A percentile compares a stretch with the other conserved stretches of the same genome.
Conservation (phyloP, 2,113 vertebrate genomes). For the Coryphaenoides rupestris region DNA sequence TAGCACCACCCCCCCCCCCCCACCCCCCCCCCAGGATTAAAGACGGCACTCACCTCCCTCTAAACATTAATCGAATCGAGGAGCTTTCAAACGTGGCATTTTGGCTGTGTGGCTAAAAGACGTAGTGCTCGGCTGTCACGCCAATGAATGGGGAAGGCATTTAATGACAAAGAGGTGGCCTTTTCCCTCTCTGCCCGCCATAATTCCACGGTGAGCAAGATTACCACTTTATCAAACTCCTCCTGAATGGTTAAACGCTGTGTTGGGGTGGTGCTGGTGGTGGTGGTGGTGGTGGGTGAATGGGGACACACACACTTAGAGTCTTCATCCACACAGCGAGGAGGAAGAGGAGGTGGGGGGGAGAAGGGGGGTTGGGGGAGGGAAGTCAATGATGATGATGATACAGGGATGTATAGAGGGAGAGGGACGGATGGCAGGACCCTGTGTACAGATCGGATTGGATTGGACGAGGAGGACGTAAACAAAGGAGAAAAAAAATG, state of each 20-base stretch:
- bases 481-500: slow-evolving; percentile 7
- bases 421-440: neutral
- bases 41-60: slow-evolving; percentile 57
- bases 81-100: slow-evolving; percentile 75
- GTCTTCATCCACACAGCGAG: slow-evolving; percentile 41
- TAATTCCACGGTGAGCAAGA: slow-evolving; percentile 43
- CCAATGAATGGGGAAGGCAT: slow-evolving; percentile 68
- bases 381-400: neutral
- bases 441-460: neutral
- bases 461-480: neutral
- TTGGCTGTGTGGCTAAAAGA: slow-evolving; percentile 60
- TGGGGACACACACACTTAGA: slow-evolving; percentile 28
- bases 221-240: slow-evolving; percentile 57
- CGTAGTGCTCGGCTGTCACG: slow-evolving; percentile 64
- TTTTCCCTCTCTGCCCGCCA: slow-evolving; percentile 56
- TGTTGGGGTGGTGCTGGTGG: neutral
- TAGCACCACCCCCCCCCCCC: slow-evolving; percentile 29
- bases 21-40: slow-evolving; percentile 44
- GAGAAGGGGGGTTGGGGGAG: neutral
- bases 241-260: slow-evolving; percentile 46
- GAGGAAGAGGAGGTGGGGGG: neutral
- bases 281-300: too few relatives aligned
- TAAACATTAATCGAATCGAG: slow-evolving; percentile 74
- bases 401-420: too few relatives aligned
- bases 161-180: slow-evolving; percentile 70